Conservation (phyloP, 2,113 vertebrate species). For the Rhodinocichla rosea region DNA sequence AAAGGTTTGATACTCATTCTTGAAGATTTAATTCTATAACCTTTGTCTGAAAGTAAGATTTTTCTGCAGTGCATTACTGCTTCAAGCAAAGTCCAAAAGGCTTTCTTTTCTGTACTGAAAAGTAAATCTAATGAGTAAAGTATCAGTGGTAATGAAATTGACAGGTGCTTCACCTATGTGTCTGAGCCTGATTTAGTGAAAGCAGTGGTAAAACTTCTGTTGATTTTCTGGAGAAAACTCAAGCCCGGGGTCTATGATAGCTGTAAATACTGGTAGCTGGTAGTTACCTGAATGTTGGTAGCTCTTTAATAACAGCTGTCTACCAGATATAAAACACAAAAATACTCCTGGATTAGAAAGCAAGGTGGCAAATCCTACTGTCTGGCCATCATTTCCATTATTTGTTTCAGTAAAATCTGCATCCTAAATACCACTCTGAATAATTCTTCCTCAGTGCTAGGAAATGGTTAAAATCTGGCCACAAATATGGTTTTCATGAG, state of each 20-base stretch:
- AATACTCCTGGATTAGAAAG: background rate
- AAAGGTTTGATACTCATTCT: background rate
- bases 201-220: background rate
- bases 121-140: background rate
- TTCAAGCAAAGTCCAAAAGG: background rate
- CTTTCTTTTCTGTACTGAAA: background rate
- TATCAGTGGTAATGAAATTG: background rate
- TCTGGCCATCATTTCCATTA: background rate
- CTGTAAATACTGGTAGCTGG: background rate
- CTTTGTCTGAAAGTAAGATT: background rate
- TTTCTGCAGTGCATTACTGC: background rate
- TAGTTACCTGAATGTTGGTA: background rate
- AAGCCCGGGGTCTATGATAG: background rate
- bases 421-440: background rate
- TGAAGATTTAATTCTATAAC: background rate
- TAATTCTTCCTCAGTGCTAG: background rate
- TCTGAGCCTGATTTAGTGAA: background rate
- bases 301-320: background rate
- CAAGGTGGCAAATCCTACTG: background rate
- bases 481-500: background rate
- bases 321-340: background rate
- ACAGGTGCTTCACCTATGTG: background rate
- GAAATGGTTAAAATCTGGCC: background rate
- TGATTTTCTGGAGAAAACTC: background rate
- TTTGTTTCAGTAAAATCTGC: background rate